Percentiles rank a stretch among this genome's conserved stretches.
Conservation (phyloP, 2,888 invertebrate species). For the Homarus gammarus region DNA sequence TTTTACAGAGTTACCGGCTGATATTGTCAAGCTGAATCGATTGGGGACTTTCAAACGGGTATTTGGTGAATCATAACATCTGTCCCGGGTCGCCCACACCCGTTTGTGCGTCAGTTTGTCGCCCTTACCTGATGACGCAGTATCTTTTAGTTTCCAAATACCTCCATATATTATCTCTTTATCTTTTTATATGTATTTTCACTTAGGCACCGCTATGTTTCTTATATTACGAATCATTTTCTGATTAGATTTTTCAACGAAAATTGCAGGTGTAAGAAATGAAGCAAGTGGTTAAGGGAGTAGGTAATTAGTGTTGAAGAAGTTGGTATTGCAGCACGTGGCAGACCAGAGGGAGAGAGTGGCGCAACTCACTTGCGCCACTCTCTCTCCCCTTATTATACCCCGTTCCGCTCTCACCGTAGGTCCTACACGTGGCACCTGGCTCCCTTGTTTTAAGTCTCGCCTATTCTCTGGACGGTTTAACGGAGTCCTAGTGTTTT, state of each 20-base stretch:
- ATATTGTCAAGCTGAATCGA: background rate
- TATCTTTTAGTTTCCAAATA: background rate
- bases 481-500: background rate
- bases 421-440: conserved; percentile 34
- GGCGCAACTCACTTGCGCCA: conserved; percentile 21
- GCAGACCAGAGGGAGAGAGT: conserved; percentile 1
- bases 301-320: background rate
- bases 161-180: background rate
- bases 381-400: background rate
- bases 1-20: background rate
- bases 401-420: conserved; percentile 12
- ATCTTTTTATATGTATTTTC: no score
- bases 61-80: conserved; percentile 23
- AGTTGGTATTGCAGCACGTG: conserved; percentile 17
- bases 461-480: background rate
- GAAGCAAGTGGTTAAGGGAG: background rate
- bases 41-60: background rate
- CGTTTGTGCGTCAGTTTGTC: conserved; percentile 8
- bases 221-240: no score
- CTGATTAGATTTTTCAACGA: no score
- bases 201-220: no score
- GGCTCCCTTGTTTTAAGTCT: conserved; percentile 43
- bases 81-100: conserved; percentile 11
- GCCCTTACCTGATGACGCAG: conserved; percentile 38
- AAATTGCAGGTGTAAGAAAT: background rate